These are phyloP conservation scores for Centrocercus urophasianus DNA, from an alignment of 2,113 vertebrate genomes.

Conservation along the genomic window DNA sequence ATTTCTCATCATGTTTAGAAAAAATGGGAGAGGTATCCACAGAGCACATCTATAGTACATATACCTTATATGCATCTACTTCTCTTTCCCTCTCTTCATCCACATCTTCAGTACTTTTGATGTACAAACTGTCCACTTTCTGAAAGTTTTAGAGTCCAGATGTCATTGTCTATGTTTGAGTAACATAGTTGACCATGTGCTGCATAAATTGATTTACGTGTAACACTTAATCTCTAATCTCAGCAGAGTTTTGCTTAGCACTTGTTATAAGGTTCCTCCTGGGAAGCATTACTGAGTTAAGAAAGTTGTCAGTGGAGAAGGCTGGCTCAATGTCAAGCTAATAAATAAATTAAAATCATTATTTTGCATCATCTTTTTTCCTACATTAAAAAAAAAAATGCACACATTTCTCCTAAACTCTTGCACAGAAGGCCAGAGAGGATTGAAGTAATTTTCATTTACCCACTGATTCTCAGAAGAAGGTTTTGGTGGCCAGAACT, in stretches of 20 bases:
- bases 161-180: neutral
- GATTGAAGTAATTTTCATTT: neutral
- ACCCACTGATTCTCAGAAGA: neutral
- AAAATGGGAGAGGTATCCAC: neutral
- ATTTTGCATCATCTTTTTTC: neutral
- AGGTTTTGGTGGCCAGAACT: neutral
- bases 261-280: neutral
- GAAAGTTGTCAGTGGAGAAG: neutral
- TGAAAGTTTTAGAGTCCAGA: neutral
- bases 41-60: fast-evolving
- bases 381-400: neutral
- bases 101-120: neutral
- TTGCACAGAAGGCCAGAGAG: neutral
- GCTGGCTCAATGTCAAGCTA: neutral
- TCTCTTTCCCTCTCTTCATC: neutral
- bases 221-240: neutral
- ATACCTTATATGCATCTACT: neutral
- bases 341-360: neutral
- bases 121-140: neutral
- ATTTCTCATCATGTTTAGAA: neutral
- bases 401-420: neutral
- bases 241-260: neutral
- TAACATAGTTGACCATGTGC: neutral
- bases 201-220: neutral
- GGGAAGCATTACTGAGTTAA: neutral